These are phyloP conservation scores for Eupeodes corollae DNA, from an alignment of 1,140 invertebrate species.

Conservation along the genomic window DNA sequence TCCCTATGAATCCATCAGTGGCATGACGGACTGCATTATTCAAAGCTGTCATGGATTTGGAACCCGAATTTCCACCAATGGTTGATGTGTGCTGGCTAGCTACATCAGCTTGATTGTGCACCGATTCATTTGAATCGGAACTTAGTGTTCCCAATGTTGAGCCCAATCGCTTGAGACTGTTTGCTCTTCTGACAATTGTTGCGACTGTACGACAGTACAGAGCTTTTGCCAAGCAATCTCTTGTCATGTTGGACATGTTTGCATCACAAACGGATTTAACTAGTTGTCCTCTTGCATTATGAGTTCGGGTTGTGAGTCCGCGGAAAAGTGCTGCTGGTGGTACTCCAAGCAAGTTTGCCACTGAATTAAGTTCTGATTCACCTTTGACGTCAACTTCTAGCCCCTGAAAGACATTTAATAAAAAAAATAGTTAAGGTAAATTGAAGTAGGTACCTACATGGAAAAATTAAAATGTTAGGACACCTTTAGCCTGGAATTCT, in stretches of 20 bases:
- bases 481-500: too few relatives aligned
- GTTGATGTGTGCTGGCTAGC: constrained; percentile 80
- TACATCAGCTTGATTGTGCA: constrained; percentile 75
- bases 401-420: constrained; percentile 30
- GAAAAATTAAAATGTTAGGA: too few relatives aligned
- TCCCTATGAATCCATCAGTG: constrained; percentile 91
- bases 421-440: background rate
- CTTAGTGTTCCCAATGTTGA: constrained; percentile 80
- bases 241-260: constrained; percentile 72
- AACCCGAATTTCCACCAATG: constrained; percentile 64
- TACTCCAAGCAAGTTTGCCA: constrained; percentile 72
- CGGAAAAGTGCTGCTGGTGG: constrained; percentile 62
- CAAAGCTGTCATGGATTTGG: constrained; percentile 80
- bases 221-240: constrained; percentile 84
- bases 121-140: constrained; percentile 83
- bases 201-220: constrained; percentile 90
- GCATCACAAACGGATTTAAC: constrained; percentile 74
- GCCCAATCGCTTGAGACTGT: constrained; percentile 77
- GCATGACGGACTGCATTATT: constrained; percentile 86
- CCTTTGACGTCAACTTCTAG: constrained; percentile 63
- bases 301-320: constrained; percentile 73
- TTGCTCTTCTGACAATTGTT: constrained; percentile 82
- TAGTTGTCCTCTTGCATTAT: constrained; percentile 70
- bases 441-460: too few relatives aligned
- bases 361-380: constrained; percentile 69